Evolutionary conservation across 2,888 invertebrate species (phyloP).

Genomic region (Anthoptus insignis): DNA sequence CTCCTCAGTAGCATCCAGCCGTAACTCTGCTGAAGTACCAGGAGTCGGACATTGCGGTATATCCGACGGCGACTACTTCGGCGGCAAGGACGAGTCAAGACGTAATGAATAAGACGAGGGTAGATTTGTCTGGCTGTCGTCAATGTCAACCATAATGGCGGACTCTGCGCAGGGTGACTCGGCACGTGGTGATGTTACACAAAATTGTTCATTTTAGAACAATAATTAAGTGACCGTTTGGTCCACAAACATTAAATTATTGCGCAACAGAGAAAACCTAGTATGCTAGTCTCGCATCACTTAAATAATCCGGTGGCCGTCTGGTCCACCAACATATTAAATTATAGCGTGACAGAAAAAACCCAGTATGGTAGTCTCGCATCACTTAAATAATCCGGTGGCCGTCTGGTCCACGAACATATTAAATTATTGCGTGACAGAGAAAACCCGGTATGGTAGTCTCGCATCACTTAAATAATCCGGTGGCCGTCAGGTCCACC

Average conservation of each 20-base stretch:
- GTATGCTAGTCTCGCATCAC: not conserved
- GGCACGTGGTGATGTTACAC: not conserved
- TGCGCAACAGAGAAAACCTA: too few relatives aligned
- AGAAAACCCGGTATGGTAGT: not conserved
- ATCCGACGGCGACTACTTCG: not conserved
- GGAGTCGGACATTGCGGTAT: not conserved
- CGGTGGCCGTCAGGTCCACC: too few relatives aligned
- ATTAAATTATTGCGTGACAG: too few relatives aligned
- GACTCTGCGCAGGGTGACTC: not conserved
- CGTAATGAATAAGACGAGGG: not conserved
- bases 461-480: constrained; percentile 1
- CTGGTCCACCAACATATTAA: too few relatives aligned
- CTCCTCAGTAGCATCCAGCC: not conserved
- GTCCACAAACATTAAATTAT: too few relatives aligned
- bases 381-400: not conserved
- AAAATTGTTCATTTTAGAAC: not conserved
- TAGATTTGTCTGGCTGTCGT: not conserved
- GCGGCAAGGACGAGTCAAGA: not conserved
- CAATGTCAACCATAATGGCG: not conserved
- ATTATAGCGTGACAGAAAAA: not conserved
- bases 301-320: not conserved
- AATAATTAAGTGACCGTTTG: not conserved
- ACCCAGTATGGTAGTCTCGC: not conserved
- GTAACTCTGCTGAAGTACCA: not conserved
- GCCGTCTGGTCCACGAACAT: too few relatives aligned